phyloP scores from a whole-genome alignment of 2,797 vertebrate genomes.

The Aulostomus chinensis region DNA sequence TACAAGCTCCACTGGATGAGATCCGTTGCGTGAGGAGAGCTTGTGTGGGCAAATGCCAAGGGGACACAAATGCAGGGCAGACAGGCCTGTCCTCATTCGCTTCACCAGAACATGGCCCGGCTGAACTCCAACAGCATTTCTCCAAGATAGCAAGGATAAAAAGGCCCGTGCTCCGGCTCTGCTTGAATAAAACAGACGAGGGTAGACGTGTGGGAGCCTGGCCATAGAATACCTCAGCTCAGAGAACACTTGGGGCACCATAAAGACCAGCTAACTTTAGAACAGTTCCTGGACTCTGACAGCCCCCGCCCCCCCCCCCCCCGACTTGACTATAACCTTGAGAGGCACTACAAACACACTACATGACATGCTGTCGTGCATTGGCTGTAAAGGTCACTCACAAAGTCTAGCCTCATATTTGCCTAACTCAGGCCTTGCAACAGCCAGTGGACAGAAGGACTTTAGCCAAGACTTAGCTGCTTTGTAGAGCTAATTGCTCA shows the following conservation, averaged over 20 bases:
- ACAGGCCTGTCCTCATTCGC: constrained; percentile 28
- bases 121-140: constrained; percentile 5
- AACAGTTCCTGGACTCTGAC: constrained; percentile 1
- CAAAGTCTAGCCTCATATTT: background rate
- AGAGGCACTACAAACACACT: background rate
- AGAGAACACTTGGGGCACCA: constrained; percentile 18
- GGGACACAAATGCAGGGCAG: constrained; percentile 7
- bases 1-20: constrained; percentile 17
- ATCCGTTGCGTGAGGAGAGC: constrained; percentile 40
- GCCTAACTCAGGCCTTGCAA: background rate
- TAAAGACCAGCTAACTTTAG: constrained; percentile 45
- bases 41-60: constrained; percentile 33
- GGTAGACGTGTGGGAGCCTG: background rate
- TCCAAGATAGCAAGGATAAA: constrained; percentile 13
- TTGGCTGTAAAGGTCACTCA: no score
- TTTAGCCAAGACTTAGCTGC: constrained; percentile 5
- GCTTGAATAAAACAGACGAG: constrained; percentile 9
- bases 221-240: background rate
- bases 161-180: background rate
- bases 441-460: background rate
- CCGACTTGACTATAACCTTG: constrained; percentile 14
- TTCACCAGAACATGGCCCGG: constrained; percentile 12
- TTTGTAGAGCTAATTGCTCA: constrained; percentile 32
- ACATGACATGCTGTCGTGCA: no score
- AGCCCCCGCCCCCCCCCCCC: background rate